These are phyloP conservation scores for Microtus montanus DNA, from an alignment of 2,113 vertebrate genomes.

Conservation along the genomic window DNA sequence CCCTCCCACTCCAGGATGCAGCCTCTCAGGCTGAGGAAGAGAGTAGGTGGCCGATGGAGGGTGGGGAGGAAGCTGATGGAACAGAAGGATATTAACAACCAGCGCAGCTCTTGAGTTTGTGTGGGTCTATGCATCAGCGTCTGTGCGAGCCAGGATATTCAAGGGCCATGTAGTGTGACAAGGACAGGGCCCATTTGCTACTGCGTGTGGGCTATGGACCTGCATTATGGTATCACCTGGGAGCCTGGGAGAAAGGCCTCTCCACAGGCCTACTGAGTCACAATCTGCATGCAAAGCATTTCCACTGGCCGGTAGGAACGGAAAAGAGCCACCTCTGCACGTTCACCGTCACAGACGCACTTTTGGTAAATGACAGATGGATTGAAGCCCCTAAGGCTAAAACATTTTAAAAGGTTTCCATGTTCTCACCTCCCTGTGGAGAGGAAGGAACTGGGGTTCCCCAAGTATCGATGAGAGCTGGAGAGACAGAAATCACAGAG, in stretches of 20 bases:
- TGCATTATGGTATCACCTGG: background rate
- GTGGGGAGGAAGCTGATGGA: background rate
- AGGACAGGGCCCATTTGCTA: background rate
- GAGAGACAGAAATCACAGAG: background rate
- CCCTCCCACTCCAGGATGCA: background rate
- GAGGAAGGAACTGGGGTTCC: background rate
- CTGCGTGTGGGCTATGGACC: rapidly evolving
- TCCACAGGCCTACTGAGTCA: background rate
- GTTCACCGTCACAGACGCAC: background rate
- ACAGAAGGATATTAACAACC: background rate
- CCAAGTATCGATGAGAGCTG: background rate
- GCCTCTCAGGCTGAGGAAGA: background rate
- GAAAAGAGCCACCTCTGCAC: background rate
- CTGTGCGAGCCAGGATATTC: background rate
- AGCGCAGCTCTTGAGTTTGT: background rate
- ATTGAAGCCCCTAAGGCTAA: background rate
- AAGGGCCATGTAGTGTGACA: background rate
- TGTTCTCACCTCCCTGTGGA: background rate
- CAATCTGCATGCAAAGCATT: background rate
- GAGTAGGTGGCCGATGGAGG: background rate
- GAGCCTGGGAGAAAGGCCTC: background rate
- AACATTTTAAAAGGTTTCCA: background rate
- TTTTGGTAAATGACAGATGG: slow-evolving; percentile 10
- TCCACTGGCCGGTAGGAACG: background rate
- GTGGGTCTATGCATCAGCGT: background rate